Base-by-base conservation (phyloP, 2,888 invertebrate species). In the Agonopterix heracliana region DNA sequence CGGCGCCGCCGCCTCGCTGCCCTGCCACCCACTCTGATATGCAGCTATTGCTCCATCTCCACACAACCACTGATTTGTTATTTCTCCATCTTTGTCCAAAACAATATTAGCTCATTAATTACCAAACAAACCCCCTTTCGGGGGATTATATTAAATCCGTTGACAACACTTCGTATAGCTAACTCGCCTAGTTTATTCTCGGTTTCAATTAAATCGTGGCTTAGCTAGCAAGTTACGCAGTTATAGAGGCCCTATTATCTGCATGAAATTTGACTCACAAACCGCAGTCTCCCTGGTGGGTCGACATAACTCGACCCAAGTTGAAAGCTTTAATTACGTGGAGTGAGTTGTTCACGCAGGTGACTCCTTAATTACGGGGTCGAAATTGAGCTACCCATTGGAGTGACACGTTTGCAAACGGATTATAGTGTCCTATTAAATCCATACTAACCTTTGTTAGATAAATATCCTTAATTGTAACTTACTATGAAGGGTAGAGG, bases 301-400 rank as follows among this genome's bases (percentile, higher is more conserved):
- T 74, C 72, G 77, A 77, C 78, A 84, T 80, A 83, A 80, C 80
- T 82, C 80, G 82, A 74, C 78, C 80, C 76, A 71, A 78, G 77
- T 78, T 80, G 83, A 82, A 81, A 81, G 83, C 81, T 81, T 82
- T 82, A 86, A 87, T 87, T 87, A 85, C 77, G 76, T 71, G 66
- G 71, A 83, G 83, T 78, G 82, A 83, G 80, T 78, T 82, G 85
- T 86, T 81, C 84, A 82, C 81, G 80, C 87, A 87, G 87, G 86
- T 87, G 85, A 81, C 86, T 85, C 84, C 81, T 86, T 85, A 84
- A 87, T 87, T 84, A 85, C 75, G 72, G 75, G 74, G 74, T 72
- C 72, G 76, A 74, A 80, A 85, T 82, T 81, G 83, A 86, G 79
- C 85, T 81, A 81, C 80, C 85, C 82, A 80, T 81, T 83, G 77